Evolutionary conservation across 2,113 vertebrate genomes (phyloP), one percentile per base, ranked within the genome.

Genomic region (Telmatochromis sp.): DNA sequence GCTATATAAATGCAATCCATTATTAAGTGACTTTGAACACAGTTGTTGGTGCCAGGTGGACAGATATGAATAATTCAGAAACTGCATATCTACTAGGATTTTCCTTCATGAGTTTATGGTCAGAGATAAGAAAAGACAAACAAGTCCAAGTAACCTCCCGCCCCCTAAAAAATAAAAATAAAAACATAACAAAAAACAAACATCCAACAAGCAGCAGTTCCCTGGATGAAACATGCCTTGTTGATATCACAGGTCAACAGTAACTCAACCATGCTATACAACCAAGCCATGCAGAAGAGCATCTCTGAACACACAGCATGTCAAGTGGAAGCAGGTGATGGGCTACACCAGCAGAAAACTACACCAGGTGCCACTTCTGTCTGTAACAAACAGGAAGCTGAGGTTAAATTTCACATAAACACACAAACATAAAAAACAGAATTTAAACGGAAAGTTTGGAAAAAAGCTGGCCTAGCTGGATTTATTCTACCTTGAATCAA

Each of bases 151-250:
- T 9, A 57, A 57, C 2, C 9, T 1, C 17, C 17, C 47, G 0
- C 3, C 19, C 3, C 50, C 5, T 14, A 4, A 47, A 9, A 28
- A 57, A 57, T 8, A 13, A 10, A 31, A 31, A 31, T 4, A 31
- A 31, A 60, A 60, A 9, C 0, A 17, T 0, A 58, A 9, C 57
- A 31, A 31, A 31, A 60, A 63, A 7, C 40, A 45, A 26, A 11
- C 23, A 26, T 45, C 14, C 8, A 45, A 9, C 9, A 9, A 28
- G 21, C 68, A 10, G 68, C 40, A 2, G 14, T 1, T 73, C 21
- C 23, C 40, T 26, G 14, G 14, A 31, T 31, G 26, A 60, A 60
- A 60, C 57, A 31, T 31, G 57, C 5, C 57, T 31, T 60, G 26
- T 60, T 60, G 57, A 31, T 60, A 60, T 31, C 28, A 31, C 14